phyloP scores from a whole-genome alignment of 53 echinoderm and acorn worm genomes.

The Actinopyga echinites region DNA sequence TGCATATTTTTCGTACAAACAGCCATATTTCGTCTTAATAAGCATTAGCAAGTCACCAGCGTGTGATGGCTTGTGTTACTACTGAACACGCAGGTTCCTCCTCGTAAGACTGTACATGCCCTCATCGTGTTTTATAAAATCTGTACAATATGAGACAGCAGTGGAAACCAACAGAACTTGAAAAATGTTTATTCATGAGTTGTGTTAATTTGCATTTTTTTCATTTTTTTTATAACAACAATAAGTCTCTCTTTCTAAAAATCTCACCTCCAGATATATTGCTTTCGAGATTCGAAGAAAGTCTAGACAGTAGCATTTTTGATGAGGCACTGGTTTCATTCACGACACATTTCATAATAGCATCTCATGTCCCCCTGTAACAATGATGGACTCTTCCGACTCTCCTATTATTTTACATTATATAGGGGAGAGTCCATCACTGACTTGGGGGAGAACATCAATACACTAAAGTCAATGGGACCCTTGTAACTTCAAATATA shows the following conservation, averaged over 20 bases:
- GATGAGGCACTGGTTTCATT: constrained; percentile 48
- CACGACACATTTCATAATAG: constrained; percentile 50
- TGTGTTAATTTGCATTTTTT: constrained; percentile 48
- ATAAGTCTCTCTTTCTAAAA: constrained; percentile 49
- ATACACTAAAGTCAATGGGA: constrained; percentile 47
- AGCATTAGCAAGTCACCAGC: constrained; percentile 1
- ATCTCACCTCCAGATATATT: constrained; percentile 45
- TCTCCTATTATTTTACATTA: constrained; percentile 50
- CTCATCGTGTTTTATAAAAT: constrained; percentile 45
- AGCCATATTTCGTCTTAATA: constrained; percentile 37
- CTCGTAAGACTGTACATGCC: constrained; percentile 33
- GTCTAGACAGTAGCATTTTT: constrained; percentile 46
- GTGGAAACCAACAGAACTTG: constrained; percentile 48
- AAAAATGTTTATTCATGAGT: constrained; percentile 49
- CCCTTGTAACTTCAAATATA: constrained; percentile 42
- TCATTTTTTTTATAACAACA: constrained; percentile 38
- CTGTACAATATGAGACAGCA: constrained; percentile 49
- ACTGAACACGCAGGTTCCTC: constrained; percentile 16
- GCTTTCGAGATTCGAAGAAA: constrained; percentile 48
- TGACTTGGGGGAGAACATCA: constrained; percentile 40
- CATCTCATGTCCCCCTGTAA: constrained; percentile 38
- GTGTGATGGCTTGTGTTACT: constrained; percentile 14
- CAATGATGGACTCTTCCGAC: constrained; percentile 45
- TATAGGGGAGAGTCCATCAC: constrained; percentile 41
- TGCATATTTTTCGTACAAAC: constrained; percentile 48